Percentiles rank a stretch among this genome's conserved stretches.
phyloP scores from a whole-genome alignment of 1,140 invertebrate genomes.

The Linepithema humile region DNA sequence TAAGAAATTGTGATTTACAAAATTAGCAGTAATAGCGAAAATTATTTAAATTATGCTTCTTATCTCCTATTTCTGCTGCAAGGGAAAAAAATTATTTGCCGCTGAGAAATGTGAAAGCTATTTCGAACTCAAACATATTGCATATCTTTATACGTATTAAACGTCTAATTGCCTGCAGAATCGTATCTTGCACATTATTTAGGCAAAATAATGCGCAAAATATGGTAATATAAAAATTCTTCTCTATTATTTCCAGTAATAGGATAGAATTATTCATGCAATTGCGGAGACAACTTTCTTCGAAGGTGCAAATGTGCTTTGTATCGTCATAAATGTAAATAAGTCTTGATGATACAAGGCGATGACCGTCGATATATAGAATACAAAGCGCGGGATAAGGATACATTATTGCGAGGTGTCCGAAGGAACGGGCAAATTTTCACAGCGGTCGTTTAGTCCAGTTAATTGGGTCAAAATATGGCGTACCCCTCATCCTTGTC shows the following conservation, averaged over 20 bases:
- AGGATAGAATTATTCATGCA: background rate
- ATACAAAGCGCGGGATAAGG: no score
- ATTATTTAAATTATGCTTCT: background rate
- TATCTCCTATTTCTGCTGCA: no score
- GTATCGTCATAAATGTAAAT: background rate
- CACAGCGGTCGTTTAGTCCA: constrained; percentile 63
- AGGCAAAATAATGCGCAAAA: background rate
- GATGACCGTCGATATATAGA: background rate
- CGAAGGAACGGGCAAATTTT: constrained; percentile 66
- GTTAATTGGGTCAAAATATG: constrained; percentile 83
- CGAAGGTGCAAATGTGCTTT: background rate
- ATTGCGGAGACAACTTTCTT: background rate
- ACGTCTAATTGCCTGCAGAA: background rate
- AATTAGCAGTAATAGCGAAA: background rate
- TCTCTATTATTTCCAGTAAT: background rate
- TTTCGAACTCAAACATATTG: background rate
- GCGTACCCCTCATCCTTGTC: constrained; percentile 68
- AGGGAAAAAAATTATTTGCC: background rate
- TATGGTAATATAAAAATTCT: background rate
- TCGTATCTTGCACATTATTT: no score
- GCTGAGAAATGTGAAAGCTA: background rate
- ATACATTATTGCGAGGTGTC: background rate
- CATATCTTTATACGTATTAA: background rate
- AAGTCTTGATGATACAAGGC: background rate
- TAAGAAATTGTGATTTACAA: background rate